A percentile compares a stretch with the other conserved stretches of the same genome.
These are phyloP conservation scores for Molossus molossus DNA, from an alignment of 2,797 vertebrate genomes.

Conservation along the genomic window DNA sequence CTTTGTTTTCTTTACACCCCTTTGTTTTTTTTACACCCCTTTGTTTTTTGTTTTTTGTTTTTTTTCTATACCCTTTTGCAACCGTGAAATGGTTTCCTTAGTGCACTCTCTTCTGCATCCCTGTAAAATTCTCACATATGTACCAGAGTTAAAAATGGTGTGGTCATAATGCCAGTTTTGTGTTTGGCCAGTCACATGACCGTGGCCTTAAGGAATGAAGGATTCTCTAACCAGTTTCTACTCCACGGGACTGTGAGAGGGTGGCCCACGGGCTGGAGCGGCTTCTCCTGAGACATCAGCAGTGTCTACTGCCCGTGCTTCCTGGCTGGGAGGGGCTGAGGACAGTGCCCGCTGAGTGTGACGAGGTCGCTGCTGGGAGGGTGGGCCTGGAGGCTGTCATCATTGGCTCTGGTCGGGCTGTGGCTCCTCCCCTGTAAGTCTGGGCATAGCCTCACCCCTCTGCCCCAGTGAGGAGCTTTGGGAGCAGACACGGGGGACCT, in stretches of 20 bases:
- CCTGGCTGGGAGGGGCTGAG: background rate
- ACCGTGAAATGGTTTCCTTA: background rate
- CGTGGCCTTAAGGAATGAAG: background rate
- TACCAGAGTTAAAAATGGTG: background rate
- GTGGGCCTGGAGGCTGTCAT: background rate
- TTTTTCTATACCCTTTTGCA: background rate
- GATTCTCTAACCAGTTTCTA: background rate
- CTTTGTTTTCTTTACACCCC: no score
- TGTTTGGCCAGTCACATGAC: background rate
- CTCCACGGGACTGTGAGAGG: background rate
- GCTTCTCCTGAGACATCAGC: background rate
- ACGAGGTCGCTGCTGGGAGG: rapidly evolving
- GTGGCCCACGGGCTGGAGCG: no score
- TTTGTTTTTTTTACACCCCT: no score
- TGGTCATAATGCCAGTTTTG: background rate
- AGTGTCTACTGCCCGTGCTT: background rate
- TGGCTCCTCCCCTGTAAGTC: rapidly evolving
- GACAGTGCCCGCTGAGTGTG: background rate
- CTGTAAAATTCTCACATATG: rapidly evolving
- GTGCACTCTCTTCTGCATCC: background rate
- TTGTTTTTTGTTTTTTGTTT: background rate
- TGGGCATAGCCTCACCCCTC: background rate
- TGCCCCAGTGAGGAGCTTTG: background rate
- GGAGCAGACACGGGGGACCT: no score
- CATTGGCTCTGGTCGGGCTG: background rate